Evolutionary conservation across 2,113 vertebrate genomes (phyloP).

Genomic region (Recurvirostra avosetta): DNA sequence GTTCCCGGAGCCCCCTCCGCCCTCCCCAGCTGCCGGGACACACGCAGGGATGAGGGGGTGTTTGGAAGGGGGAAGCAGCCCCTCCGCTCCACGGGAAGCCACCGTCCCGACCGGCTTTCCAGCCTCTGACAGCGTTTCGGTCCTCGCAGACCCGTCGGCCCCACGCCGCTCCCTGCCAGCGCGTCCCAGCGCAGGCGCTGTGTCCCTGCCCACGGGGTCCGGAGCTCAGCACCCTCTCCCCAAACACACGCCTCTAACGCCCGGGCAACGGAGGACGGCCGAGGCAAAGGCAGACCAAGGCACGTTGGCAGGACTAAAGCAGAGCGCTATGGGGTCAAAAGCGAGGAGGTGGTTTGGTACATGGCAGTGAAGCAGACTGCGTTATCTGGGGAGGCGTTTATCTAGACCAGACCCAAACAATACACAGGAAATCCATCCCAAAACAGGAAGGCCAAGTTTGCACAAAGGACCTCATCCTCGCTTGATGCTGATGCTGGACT

Average conservation of each 20-base stretch:
- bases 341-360: background rate
- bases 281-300: background rate
- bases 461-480: background rate
- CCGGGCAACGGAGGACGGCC: too few relatives aligned
- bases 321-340: accelerated
- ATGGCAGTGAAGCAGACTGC: too few relatives aligned
- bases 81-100: background rate
- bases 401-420: background rate
- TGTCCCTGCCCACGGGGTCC: accelerated
- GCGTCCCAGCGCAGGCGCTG: accelerated
- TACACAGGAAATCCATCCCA: background rate
- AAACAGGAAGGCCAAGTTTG: too few relatives aligned
- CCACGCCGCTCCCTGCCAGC: background rate
- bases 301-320: background rate
- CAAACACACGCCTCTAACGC: accelerated
- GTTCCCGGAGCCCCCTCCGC: background rate
- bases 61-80: background rate
- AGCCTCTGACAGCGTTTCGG: too few relatives aligned
- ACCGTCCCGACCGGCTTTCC: background rate
- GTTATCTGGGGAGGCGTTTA: accelerated
- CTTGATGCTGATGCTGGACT: background rate
- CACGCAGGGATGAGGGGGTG: accelerated
- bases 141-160: background rate
- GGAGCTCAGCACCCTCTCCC: background rate
- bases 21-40: background rate